A percentile compares a stretch with the other conserved stretches of the same genome.
Conservation (phyloP, 1,140 invertebrate species). For the Papilio machaon region DNA sequence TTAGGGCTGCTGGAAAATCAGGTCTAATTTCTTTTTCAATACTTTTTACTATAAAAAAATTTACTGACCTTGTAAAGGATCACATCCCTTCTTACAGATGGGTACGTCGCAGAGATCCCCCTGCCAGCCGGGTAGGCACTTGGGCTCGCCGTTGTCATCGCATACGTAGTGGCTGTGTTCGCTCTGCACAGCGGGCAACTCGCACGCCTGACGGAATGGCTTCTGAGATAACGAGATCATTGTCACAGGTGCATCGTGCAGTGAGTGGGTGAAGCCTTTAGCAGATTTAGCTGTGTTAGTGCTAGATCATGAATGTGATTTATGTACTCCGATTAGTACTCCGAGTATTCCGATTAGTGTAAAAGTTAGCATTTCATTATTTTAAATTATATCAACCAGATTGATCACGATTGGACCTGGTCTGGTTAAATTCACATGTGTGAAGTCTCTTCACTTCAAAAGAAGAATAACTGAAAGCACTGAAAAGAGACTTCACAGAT, state of each 20-base stretch:
- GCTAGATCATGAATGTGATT: background rate
- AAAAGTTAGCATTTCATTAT: too few species aligned
- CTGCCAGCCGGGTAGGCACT: conserved; percentile 95
- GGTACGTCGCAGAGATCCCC: conserved; percentile 96
- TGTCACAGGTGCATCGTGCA: conserved; percentile 32
- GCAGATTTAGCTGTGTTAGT: background rate
- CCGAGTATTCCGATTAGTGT: too few species aligned
- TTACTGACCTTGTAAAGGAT: conserved; percentile 87
- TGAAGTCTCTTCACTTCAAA: too few species aligned
- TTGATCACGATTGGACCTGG: too few species aligned
- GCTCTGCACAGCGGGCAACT: conserved; percentile 92
- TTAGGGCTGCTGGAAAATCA: too few species aligned
- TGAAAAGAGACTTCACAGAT: too few species aligned
- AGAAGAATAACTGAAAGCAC: too few species aligned
- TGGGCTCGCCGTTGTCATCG: conserved; percentile 94
- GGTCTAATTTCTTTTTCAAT: background rate
- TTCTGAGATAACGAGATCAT: conserved; percentile 52
- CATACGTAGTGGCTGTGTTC: conserved; percentile 96
- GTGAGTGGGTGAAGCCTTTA: conserved; percentile 5
- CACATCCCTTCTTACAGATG: conserved; percentile 94
- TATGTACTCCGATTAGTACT: background rate
- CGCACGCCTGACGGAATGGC: conserved; percentile 85
- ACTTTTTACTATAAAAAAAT: background rate
- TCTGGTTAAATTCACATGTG: too few species aligned
- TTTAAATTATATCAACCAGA: too few species aligned